A percentile compares a stretch with the other conserved stretches of the same genome.
Evolutionary conservation across 2,888 invertebrate genomes (phyloP).

Genomic region (Hesperia comma): DNA sequence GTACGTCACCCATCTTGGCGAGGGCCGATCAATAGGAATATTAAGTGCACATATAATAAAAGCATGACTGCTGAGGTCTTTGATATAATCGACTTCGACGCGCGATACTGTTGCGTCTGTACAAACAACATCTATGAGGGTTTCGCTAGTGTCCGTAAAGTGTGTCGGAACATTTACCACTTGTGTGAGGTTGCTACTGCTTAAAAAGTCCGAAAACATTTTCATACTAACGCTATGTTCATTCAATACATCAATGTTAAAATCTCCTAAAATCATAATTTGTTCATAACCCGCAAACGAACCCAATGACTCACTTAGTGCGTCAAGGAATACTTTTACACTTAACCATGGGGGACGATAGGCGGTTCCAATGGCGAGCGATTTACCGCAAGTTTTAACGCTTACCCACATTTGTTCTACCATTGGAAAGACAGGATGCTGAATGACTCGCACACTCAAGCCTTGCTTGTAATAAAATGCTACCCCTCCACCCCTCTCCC

Average conservation of each 20-base stretch:
- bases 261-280: neutral
- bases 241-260: too few species aligned
- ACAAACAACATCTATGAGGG: too few species aligned
- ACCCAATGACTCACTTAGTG: neutral
- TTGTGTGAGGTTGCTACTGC: too few species aligned
- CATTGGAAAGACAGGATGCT: neutral
- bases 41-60: neutral
- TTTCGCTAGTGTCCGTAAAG: too few species aligned
- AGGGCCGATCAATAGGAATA: neutral
- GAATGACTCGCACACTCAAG: neutral
- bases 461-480: too few species aligned
- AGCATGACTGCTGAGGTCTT: too few species aligned
- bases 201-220: too few species aligned
- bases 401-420: conserved; percentile 33
- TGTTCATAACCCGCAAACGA: neutral
- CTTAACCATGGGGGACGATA: conserved; percentile 31
- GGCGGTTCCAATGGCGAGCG: conserved; percentile 26
- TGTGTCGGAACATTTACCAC: too few species aligned
- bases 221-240: too few species aligned
- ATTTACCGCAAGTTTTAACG: neutral
- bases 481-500: too few species aligned
- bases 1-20: conserved; percentile 8
- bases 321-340: conserved; percentile 3
- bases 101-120: too few species aligned
- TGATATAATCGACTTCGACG: too few species aligned